Base-by-base conservation (phyloP, 2,797 vertebrate genomes). In the Tiaroga cobitis region DNA sequence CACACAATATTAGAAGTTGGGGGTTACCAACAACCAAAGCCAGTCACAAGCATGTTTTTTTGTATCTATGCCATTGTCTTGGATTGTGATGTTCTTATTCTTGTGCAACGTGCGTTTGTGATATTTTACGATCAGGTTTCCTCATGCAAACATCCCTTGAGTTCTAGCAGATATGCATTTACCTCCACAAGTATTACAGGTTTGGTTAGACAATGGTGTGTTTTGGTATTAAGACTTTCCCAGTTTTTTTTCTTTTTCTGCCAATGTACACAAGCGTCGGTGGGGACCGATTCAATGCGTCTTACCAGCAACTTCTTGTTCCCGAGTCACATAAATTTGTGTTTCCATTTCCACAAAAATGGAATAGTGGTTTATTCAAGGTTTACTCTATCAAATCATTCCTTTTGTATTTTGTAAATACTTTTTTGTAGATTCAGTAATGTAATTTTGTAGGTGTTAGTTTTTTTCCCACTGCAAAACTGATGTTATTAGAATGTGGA, bases 381-480 rank as follows among this genome's bases (percentile, higher is more conserved):
- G 82, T 84, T 87, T 87, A 86, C 83, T 86, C 78, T 70, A 19
- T 51, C 59, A 82, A 84, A 80, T 49, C 68, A 79, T 86, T 87
- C 43, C 63, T 84, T 77, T 84, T 82, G 85, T 90, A 87, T 87
- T 86, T 88, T 91, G 91, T 91, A 91, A 90, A 91, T 91, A 91
- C 43, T 85, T 86, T 29, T 88, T 83, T 90, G 87, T 89, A 91
- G 87, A 91, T 87, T 80, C 80, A 84, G 76, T 88, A 83, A 59
- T 86, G 87, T 89, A 79, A 82, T 87, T 88, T 87, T 87, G n/a
- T 85, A 80, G 63, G 21, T 88, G 32, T 82, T 82, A 29, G 4
- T 54, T 80, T 54, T 88, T 67, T 80, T 77, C 39, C 5, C 54
- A 72, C 76, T 80, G 51, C 79, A 81, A 88, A 87, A 83, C 78